Evolutionary conservation across 2,113 vertebrate genomes (phyloP).

Genomic region (Apodemus speciosus): DNA sequence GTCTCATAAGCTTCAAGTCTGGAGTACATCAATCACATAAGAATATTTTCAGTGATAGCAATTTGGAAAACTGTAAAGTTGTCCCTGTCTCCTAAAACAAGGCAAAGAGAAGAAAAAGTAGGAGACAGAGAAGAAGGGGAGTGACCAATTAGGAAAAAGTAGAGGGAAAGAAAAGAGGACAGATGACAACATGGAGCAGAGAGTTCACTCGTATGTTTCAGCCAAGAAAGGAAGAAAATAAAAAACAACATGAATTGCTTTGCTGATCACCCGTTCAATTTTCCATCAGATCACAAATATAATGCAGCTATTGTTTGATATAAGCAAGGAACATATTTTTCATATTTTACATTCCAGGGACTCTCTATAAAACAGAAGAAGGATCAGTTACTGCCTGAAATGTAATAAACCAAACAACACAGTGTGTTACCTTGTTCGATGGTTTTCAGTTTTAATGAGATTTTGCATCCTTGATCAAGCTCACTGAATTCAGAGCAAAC

Average conservation of each 20-base stretch:
- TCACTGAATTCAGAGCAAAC: slow-evolving; percentile 85
- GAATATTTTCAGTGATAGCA: background rate
- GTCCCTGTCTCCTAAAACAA: slow-evolving; percentile 7
- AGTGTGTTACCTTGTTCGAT: slow-evolving; percentile 86
- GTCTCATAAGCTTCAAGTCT: background rate
- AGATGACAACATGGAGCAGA: background rate
- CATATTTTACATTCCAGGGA: background rate
- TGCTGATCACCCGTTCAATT: background rate
- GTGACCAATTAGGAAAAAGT: background rate
- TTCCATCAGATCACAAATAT: background rate
- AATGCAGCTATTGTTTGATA: background rate
- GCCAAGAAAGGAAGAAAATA: background rate
- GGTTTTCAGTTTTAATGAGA: slow-evolving; percentile 87
- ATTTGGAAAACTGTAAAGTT: slow-evolving; percentile 28
- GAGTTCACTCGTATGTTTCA: background rate
- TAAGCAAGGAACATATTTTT: slow-evolving; percentile 11
- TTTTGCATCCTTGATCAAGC: slow-evolving; percentile 84
- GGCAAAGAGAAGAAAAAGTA: background rate
- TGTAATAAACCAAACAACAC: slow-evolving; percentile 15
- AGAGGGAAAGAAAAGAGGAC: background rate
- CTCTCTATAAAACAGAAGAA: background rate
- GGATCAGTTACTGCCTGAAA: background rate
- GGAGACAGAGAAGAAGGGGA: background rate
- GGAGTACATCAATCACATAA: background rate
- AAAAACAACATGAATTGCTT: background rate